Percentiles rank a stretch among this genome's conserved stretches.
Conservation (phyloP, 2,113 vertebrate species). For the Vidua chalybeata region DNA sequence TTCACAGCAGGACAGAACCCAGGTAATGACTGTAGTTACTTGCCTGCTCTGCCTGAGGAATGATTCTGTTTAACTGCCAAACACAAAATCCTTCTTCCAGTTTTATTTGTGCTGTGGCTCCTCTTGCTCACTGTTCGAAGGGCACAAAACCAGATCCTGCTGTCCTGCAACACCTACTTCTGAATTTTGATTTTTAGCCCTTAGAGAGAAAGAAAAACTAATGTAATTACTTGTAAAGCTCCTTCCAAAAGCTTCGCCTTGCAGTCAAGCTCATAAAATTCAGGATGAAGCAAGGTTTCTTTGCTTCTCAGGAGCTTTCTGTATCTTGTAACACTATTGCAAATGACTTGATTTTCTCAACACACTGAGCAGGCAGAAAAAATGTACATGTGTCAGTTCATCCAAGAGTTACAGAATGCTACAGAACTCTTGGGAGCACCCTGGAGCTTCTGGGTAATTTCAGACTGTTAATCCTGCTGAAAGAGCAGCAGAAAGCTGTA, state of each 20-base stretch:
- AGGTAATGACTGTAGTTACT: fast-evolving
- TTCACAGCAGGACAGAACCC: background rate
- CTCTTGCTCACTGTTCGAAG: background rate
- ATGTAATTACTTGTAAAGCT: background rate
- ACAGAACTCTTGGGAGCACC: background rate
- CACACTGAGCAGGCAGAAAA: background rate
- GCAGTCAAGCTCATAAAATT: background rate
- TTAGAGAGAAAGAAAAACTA: background rate
- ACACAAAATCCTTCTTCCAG: background rate
- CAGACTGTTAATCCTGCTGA: background rate
- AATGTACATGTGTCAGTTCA: background rate
- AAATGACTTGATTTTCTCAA: background rate
- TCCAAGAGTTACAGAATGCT: background rate
- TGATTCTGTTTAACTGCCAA: background rate
- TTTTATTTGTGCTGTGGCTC: background rate
- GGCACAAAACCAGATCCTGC: background rate
- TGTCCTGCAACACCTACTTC: background rate
- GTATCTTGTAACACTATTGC: background rate
- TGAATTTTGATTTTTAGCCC: background rate
- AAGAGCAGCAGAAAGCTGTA: background rate
- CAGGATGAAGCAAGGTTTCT: background rate
- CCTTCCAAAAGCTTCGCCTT: background rate
- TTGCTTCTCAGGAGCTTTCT: background rate
- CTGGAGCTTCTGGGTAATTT: background rate
- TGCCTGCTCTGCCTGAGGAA: background rate